Percentiles rank a stretch among this genome's conserved stretches.
Conservation (phyloP, 2,113 vertebrate species). For the Chaenocephalus aceratus region DNA sequence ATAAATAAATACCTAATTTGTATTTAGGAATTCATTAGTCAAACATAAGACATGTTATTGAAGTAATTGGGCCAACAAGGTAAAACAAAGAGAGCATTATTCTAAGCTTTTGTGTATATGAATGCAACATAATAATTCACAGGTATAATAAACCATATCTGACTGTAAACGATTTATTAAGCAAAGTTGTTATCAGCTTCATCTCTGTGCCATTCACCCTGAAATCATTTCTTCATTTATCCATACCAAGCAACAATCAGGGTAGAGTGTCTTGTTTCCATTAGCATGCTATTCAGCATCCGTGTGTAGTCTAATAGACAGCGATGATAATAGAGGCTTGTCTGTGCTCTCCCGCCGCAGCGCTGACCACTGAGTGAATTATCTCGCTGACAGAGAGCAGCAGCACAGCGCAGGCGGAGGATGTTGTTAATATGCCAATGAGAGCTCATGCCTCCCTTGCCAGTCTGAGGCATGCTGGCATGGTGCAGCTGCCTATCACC, state of each 20-base stretch:
- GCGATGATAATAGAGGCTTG: conserved; percentile 78
- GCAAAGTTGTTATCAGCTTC: conserved; percentile 30
- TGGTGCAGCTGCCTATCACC: conserved; percentile 71
- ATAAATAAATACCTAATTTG: too few relatives aligned
- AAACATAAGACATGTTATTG: too few relatives aligned
- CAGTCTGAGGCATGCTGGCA: conserved; percentile 65
- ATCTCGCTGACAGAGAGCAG: conserved; percentile 79
- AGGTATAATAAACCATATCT: not conserved
- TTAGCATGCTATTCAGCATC: conserved; percentile 70
- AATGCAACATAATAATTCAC: conserved; percentile 11
- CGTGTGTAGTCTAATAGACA: conserved; percentile 67
- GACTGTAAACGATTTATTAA: conserved; percentile 21
- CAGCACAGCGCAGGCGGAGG: conserved; percentile 64
- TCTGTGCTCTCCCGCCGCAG: conserved; percentile 67
- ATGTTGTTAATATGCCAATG: conserved; percentile 81
- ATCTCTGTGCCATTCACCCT: conserved; percentile 33
- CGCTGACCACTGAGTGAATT: conserved; percentile 77
- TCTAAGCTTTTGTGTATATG: not conserved
- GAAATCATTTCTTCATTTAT: conserved; percentile 54
- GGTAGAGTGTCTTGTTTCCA: conserved; percentile 37
- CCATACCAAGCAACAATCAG: conserved; percentile 50
- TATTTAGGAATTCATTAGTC: too few relatives aligned
- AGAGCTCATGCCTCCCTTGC: conserved; percentile 59
- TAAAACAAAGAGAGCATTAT: not conserved
- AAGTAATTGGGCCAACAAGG: too few relatives aligned